These are phyloP conservation scores for Eudemis profundana DNA, from an alignment of 2,888 invertebrate species.

Conservation along the genomic window DNA sequence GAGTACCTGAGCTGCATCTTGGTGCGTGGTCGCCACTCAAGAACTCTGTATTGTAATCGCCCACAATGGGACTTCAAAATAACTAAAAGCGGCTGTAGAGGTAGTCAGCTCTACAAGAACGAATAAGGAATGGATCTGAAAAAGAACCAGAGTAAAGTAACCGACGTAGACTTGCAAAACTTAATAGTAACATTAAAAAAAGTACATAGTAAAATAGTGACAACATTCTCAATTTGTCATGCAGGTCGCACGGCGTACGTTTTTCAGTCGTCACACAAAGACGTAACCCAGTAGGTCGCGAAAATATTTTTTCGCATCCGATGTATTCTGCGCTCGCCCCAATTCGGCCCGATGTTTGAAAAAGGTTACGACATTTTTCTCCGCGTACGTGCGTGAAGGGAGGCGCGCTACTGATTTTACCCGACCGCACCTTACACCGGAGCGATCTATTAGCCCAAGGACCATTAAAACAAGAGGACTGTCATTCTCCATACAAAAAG, in stretches of 20 bases:
- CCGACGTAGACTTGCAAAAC: too few relatives aligned
- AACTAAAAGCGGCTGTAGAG: too few relatives aligned
- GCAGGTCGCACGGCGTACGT: slow-evolving; percentile 23
- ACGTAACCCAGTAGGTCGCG: slow-evolving; percentile 36
- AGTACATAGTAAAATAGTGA: neutral
- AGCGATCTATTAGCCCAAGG: slow-evolving; percentile 1
- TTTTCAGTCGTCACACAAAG: slow-evolving; percentile 41
- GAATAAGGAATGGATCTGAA: too few relatives aligned
- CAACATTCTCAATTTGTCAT: slow-evolving; percentile 28
- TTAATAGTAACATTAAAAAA: too few relatives aligned
- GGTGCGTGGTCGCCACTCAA: too few relatives aligned
- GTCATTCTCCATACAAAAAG: too few relatives aligned
- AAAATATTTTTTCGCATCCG: slow-evolving; percentile 49
- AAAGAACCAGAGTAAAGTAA: too few relatives aligned
- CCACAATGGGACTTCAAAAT: too few relatives aligned
- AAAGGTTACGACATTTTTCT: slow-evolving; percentile 64
- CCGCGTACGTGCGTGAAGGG: slow-evolving; percentile 64
- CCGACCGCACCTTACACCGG: slow-evolving; percentile 43
- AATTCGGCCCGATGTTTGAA: slow-evolving; percentile 53
- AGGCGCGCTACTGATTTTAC: slow-evolving; percentile 47
- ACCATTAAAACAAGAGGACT: too few relatives aligned
- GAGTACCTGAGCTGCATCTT: too few relatives aligned
- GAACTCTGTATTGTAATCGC: too few relatives aligned
- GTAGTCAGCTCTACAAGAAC: too few relatives aligned
- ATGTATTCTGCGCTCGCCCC: slow-evolving; percentile 53